These are phyloP conservation scores for Ephialtes manifestator DNA, from an alignment of 2,888 invertebrate genomes.

Conservation along the genomic window DNA sequence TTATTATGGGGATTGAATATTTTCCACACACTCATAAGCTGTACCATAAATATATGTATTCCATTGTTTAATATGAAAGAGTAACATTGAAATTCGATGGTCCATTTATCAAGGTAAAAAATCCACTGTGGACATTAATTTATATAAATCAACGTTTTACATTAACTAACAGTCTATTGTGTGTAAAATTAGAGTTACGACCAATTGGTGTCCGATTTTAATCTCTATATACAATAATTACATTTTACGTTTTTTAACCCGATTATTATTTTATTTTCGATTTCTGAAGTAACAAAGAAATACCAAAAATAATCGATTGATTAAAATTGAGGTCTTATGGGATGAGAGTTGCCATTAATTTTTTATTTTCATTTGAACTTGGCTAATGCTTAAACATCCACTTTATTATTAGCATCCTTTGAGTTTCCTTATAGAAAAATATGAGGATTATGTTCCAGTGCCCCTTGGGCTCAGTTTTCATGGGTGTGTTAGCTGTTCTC, in stretches of 20 bases:
- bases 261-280: background rate
- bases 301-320: too few species aligned
- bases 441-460: background rate
- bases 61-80: background rate
- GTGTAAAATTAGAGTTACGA: background rate
- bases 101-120: too few species aligned
- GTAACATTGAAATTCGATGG: too few species aligned
- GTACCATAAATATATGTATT: background rate
- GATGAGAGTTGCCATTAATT: background rate
- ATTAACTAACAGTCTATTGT: background rate
- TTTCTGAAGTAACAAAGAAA: too few species aligned
- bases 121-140: background rate
- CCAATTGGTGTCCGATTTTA: background rate
- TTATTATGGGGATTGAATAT: background rate
- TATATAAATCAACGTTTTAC: background rate
- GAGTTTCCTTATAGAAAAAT: background rate
- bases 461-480: slow-evolving; percentile 52
- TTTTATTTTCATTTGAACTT: background rate
- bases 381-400: background rate
- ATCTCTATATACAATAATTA: background rate
- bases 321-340: too few species aligned
- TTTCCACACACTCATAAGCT: background rate
- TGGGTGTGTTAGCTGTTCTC: slow-evolving; percentile 56
- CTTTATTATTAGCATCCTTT: background rate
- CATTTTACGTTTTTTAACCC: background rate